A percentile compares a stretch with the other conserved stretches of the same genome.
These are phyloP conservation scores for Ammodytes dubius DNA, from an alignment of 2,113 vertebrate species.

Conservation along the genomic window DNA sequence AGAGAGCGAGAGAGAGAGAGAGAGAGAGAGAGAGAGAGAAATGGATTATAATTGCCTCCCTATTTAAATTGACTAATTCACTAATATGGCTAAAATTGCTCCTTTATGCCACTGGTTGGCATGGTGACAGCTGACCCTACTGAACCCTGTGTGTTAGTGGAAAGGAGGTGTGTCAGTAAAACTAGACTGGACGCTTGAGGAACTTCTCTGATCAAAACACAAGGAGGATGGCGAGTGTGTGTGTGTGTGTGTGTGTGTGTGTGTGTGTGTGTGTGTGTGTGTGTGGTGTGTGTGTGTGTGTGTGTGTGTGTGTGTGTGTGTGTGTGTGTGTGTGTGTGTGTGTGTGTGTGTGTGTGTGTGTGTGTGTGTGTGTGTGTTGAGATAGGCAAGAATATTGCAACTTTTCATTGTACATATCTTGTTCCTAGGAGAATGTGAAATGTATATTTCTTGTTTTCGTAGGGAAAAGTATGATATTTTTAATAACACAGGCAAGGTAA, in stretches of 20 bases:
- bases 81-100: not conserved
- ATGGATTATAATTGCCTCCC: not conserved
- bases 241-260: not conserved
- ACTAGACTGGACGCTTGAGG: not conserved
- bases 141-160: conserved; percentile 11
- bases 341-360: conserved; percentile 7
- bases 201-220: conserved; percentile 12
- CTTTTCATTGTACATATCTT: too few species aligned
- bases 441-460: too few species aligned
- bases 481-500: too few species aligned
- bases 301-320: conserved; percentile 9
- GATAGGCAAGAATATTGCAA: too few species aligned
- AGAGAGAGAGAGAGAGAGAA: too few species aligned
- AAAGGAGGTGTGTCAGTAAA: not conserved
- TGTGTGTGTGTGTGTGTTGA: conserved; percentile 5
- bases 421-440: too few species aligned
- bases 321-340: conserved; percentile 1
- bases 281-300: conserved; percentile 1
- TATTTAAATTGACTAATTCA: not conserved
- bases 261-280: conserved; percentile 9
- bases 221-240: not conserved
- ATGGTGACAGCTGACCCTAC: conserved; percentile 13
- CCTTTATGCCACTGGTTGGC: conserved; percentile 18
- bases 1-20: too few species aligned
- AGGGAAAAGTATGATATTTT: too few species aligned